Evolutionary conservation across 2,113 vertebrate species (phyloP), one percentile per base, ranked within the genome.

Genomic region (Orcinus orca): DNA sequence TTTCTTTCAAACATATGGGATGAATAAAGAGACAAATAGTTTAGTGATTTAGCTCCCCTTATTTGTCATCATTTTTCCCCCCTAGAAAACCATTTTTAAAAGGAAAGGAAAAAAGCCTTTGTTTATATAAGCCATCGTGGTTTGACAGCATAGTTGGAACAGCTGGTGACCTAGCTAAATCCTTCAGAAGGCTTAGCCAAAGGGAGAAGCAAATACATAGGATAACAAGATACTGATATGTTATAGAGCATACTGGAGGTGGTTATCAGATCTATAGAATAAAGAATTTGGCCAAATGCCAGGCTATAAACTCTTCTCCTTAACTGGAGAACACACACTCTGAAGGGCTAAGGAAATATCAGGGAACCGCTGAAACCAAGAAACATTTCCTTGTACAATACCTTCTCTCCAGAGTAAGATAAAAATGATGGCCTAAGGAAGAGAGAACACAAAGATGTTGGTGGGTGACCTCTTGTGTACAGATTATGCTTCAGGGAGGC

Each of bases 21-120:
- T 67, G 17, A 97, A 97, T 96, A 67, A 87, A 97, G 12, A 79
- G 13, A 62, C 21, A 87, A 95, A 95, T n/a, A 77, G 3, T 68
- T n/a, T 80, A 79, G 81, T 87, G 82, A 95, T 95, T 95, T 95
- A 97, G 1, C 9, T 83, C 88, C 96, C 21, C 33, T 90, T 96
- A 62, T 93, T 67, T 97, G 33, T 79, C 88, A 81, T 76, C 14
- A 89, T 53, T 31, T 9, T 12, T 1, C 12, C 3, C 25, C 18
- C 12, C 0, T 0, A 3, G 25, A 70, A 41, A 8, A n/a, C 36
- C 8, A 38, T 41, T 53, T 81, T 91, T 85, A 90, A 58, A 93
- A 87, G 33, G 10, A 6, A 12, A 33, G 8, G 38, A 53, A 65
- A 68, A 91, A 77, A 97, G 53, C 41, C 63, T 88, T 29, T 96